Percentiles rank a stretch among this genome's conserved stretches.
These are phyloP conservation scores for Drosophila falleni DNA, from an alignment of 2,888 invertebrate genomes.

Conservation along the genomic window DNA sequence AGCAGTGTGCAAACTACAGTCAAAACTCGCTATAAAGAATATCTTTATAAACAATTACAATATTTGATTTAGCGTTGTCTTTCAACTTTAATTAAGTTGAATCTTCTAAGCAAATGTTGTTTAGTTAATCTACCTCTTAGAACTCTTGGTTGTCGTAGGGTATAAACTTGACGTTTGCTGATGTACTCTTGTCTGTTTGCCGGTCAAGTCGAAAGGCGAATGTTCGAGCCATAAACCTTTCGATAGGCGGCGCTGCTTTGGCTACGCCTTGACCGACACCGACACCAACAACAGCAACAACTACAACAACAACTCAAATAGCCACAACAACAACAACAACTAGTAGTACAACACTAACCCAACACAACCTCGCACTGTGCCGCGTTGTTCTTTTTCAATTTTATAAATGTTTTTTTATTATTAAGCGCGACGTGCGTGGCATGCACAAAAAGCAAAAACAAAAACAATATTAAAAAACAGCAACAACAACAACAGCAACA, in stretches of 20 bases:
- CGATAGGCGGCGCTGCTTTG: slow-evolving; percentile 64
- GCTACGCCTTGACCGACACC: slow-evolving; percentile 61
- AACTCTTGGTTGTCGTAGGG: not conserved
- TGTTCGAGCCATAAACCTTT: slow-evolving; percentile 49
- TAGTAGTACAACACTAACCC: not conserved
- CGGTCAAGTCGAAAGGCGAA: slow-evolving; percentile 45
- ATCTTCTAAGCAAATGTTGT: not conserved
- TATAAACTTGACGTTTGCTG: slow-evolving; percentile 39
- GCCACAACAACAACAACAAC: slow-evolving; percentile 20
- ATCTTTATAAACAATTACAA: not conserved
- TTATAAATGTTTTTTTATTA: slow-evolving; percentile 65
- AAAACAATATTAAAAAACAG: slow-evolving; percentile 1
- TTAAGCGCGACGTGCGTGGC: slow-evolving; percentile 73
- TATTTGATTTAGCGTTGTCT: not conserved
- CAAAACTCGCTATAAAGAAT: not conserved
- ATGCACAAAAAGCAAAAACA: slow-evolving; percentile 42
- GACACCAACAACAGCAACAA: slow-evolving; percentile 28
- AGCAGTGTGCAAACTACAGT: not conserved
- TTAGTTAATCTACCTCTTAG: slow-evolving; percentile 14
- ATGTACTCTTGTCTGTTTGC: slow-evolving; percentile 47
- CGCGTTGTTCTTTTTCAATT: slow-evolving; percentile 60
- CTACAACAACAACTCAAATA: slow-evolving; percentile 24
- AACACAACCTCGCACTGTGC: slow-evolving; percentile 9
- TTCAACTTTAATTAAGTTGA: not conserved
- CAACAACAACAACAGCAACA: slow-evolving; percentile 1